Percentiles rank a stretch among this genome's conserved stretches.
phyloP scores from a whole-genome alignment of 2,113 vertebrate genomes.

The Fregetta grallaria region DNA sequence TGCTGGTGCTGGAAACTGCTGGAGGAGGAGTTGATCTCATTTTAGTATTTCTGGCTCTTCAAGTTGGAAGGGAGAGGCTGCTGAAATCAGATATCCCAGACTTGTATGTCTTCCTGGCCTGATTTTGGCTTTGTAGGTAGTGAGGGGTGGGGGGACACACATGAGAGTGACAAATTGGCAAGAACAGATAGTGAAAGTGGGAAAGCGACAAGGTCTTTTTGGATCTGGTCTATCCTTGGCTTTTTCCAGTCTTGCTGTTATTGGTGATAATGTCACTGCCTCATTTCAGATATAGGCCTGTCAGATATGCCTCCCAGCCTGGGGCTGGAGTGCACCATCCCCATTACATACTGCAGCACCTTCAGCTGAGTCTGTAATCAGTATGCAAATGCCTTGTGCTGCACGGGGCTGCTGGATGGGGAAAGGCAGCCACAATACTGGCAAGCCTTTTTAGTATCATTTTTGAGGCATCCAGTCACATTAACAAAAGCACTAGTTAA shows the following conservation, averaged over 20 bases:
- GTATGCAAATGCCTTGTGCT: not conserved
- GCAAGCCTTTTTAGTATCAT: not conserved
- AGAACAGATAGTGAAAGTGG: not conserved
- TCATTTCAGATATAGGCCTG: not conserved
- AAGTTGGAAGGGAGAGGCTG: not conserved
- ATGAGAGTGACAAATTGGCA: not conserved
- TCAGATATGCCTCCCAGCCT: not conserved
- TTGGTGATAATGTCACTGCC: not conserved
- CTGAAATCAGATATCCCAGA: not conserved
- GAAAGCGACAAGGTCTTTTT: not conserved
- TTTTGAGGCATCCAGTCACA: not conserved
- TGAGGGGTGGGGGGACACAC: not conserved
- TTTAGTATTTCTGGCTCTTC: not conserved
- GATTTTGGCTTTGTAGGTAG: not conserved
- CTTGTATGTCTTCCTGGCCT: not conserved
- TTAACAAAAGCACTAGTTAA: not conserved
- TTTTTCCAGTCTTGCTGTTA: not conserved
- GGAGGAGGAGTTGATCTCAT: not conserved
- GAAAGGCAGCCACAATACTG: not conserved
- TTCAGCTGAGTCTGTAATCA: not conserved
- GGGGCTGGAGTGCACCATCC: not conserved
- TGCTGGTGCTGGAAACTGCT: not conserved
- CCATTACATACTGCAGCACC: not conserved
- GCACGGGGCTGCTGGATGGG: not conserved
- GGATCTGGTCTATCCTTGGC: not conserved